These are phyloP conservation scores for Papilio gigon DNA, from an alignment of 2,888 invertebrate genomes.

Conservation along the genomic window DNA sequence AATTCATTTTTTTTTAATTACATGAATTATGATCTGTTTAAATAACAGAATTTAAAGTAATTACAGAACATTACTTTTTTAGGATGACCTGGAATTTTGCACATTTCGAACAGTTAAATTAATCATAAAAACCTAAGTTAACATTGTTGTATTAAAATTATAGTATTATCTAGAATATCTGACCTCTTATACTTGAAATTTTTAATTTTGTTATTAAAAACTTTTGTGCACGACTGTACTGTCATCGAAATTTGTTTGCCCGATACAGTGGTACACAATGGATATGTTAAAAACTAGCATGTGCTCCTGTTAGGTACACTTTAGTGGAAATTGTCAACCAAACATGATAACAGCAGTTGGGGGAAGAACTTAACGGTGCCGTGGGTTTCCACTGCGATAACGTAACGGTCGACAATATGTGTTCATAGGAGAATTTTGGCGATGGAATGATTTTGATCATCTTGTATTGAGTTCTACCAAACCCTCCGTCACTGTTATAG, in stretches of 20 bases:
- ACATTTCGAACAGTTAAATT: too few relatives aligned
- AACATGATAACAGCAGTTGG: slow-evolving; percentile 44
- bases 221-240: slow-evolving; percentile 32
- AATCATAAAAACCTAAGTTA: not conserved
- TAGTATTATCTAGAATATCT: not conserved
- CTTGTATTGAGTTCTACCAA: too few relatives aligned
- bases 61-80: too few relatives aligned
- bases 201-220: not conserved
- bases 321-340: slow-evolving; percentile 46
- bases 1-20: too few relatives aligned
- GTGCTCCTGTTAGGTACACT: slow-evolving; percentile 43
- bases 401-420: too few relatives aligned
- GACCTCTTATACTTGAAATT: not conserved
- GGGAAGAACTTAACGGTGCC: not conserved
- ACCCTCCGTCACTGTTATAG: too few relatives aligned
- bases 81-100: too few relatives aligned
- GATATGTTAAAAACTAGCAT: slow-evolving; percentile 35
- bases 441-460: too few relatives aligned
- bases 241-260: slow-evolving; percentile 28
- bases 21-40: too few relatives aligned
- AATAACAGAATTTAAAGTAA: too few relatives aligned
- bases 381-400: too few relatives aligned
- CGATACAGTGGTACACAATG: slow-evolving; percentile 17
- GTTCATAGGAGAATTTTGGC: too few relatives aligned
- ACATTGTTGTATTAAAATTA: not conserved